These are phyloP conservation scores for Drosophila kepulauana DNA, from an alignment of 1,140 invertebrate species.

Conservation along the genomic window DNA sequence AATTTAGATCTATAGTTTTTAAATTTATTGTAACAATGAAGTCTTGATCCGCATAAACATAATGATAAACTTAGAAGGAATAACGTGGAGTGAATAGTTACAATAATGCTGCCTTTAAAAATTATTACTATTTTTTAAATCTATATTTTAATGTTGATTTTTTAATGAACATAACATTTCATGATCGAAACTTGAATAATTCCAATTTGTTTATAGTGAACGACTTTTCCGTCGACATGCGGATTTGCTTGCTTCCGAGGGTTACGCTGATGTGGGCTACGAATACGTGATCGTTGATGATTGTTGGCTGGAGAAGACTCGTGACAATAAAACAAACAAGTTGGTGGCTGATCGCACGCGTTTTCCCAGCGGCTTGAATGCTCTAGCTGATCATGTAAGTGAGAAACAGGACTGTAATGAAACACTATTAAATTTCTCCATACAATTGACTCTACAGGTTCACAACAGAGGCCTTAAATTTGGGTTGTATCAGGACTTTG, in stretches of 20 bases:
- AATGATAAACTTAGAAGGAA: too few species aligned
- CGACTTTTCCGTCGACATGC: slow-evolving; percentile 92
- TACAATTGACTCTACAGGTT: slow-evolving; percentile 86
- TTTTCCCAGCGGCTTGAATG: slow-evolving; percentile 94
- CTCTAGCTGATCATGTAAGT: slow-evolving; percentile 92
- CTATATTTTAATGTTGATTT: too few species aligned
- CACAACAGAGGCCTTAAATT: slow-evolving; percentile 93
- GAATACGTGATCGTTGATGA: slow-evolving; percentile 95
- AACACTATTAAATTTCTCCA: neutral
- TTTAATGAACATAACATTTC: too few species aligned
- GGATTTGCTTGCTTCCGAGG: slow-evolving; percentile 91
- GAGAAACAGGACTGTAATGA: neutral
- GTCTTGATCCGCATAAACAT: too few species aligned
- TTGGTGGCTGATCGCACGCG: slow-evolving; percentile 90
- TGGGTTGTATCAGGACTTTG: slow-evolving; percentile 95
- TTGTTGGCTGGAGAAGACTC: slow-evolving; percentile 92
- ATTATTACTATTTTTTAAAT: too few species aligned
- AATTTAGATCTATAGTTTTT: too few species aligned
- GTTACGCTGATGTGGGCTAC: slow-evolving; percentile 93
- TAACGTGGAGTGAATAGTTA: too few species aligned
- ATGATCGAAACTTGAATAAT: neutral
- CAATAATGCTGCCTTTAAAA: too few species aligned
- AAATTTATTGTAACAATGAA: too few species aligned
- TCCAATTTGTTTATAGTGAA: slow-evolving; percentile 87
- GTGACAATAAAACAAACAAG: slow-evolving; percentile 87